phyloP scores from a whole-genome alignment of 2,888 invertebrate genomes.

The Bombylius major region DNA sequence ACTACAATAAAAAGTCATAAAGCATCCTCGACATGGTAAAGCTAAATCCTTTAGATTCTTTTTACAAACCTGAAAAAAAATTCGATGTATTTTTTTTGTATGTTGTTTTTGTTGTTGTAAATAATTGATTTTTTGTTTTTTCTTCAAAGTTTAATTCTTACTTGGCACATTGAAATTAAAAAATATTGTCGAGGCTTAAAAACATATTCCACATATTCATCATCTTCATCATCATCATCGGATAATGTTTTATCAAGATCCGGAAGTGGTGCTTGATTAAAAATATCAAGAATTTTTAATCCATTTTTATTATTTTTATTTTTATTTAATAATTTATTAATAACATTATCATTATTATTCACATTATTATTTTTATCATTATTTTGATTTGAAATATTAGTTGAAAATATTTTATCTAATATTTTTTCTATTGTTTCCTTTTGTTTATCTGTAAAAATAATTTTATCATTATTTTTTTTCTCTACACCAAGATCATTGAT shows the following conservation, averaged over 20 bases:
- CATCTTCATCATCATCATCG: slow-evolving; percentile 37
- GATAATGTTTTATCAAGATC: too few species aligned
- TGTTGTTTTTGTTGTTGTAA: too few species aligned
- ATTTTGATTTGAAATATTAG: not conserved
- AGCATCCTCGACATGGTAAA: slow-evolving; percentile 40
- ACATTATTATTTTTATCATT: not conserved
- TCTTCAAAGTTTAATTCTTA: slow-evolving; percentile 31
- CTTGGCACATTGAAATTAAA: slow-evolving; percentile 44
- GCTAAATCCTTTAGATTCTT: slow-evolving; percentile 21
- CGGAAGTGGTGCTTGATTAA: too few species aligned
- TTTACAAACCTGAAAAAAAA: slow-evolving; percentile 25
- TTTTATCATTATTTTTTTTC: not conserved
- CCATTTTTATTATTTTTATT: too few species aligned
- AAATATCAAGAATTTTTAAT: too few species aligned
- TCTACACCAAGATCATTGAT: not conserved
- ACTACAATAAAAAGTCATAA: slow-evolving; percentile 52
- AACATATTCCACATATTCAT: slow-evolving; percentile 48
- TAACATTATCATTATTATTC: not conserved
- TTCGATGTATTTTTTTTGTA: not conserved
- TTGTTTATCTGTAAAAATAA: not conserved
- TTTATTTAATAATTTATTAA: too few species aligned
- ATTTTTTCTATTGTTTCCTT: not conserved
- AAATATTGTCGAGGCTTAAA: slow-evolving; percentile 53
- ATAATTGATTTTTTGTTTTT: slow-evolving; percentile 18
- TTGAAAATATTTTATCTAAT: not conserved